Conservation (phyloP, 2,888 invertebrate genomes). For the Chymomyza fuscimana region DNA sequence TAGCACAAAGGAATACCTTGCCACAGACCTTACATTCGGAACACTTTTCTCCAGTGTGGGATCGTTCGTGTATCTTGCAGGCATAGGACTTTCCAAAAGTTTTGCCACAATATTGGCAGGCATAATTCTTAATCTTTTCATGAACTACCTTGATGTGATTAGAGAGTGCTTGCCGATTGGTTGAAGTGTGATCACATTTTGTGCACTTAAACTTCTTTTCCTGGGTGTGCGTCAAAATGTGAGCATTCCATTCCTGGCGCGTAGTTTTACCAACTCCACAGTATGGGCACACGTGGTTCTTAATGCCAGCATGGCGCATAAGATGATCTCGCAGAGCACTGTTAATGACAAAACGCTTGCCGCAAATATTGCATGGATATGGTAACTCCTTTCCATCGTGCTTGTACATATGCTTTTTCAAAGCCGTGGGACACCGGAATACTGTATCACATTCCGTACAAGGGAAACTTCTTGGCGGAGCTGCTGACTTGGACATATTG, state of each 20-base stretch:
- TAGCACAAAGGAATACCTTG: constrained; percentile 75
- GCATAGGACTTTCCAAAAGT: constrained; percentile 77
- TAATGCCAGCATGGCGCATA: constrained; percentile 78
- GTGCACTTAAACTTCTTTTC: constrained; percentile 78
- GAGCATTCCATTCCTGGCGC: constrained; percentile 76
- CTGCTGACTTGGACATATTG: constrained; percentile 63
- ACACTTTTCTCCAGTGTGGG: constrained; percentile 75
- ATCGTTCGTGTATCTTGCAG: constrained; percentile 77
- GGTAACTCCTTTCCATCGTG: constrained; percentile 77
- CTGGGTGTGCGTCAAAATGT: constrained; percentile 76
- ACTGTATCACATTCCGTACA: constrained; percentile 77
- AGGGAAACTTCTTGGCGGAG: constrained; percentile 70
- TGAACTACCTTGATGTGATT: constrained; percentile 76
- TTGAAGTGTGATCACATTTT: constrained; percentile 75
- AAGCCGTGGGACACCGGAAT: constrained; percentile 76
- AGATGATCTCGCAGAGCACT: constrained; percentile 77
- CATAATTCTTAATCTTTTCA: constrained; percentile 76
- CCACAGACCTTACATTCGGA: constrained; percentile 77
- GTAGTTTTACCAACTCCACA: constrained; percentile 78
- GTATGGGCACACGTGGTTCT: constrained; percentile 77
- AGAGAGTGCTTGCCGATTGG: constrained; percentile 75
- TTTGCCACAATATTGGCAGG: constrained; percentile 76
- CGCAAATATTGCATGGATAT: constrained; percentile 76
- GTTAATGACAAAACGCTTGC: constrained; percentile 77
- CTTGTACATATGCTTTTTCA: constrained; percentile 77